These are phyloP conservation scores for Caenorhabditis imperialis DNA, from an alignment of 2,888 invertebrate genomes.

Conservation along the genomic window DNA sequence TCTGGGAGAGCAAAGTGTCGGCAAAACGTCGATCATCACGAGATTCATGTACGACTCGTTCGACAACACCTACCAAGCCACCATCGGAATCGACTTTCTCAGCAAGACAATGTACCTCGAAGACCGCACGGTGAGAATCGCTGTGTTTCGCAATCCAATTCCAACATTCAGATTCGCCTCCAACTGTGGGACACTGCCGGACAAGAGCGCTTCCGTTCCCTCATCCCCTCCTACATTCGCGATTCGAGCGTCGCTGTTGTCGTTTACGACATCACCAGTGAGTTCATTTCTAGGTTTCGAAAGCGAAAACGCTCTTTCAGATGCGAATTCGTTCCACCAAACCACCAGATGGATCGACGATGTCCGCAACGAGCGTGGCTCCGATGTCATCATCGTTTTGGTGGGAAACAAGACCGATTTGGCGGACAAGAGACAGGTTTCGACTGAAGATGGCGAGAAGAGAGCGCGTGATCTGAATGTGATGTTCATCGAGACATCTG, in stretches of 20 bases:
- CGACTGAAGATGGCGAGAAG: constrained; percentile 96
- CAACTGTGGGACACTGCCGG: constrained; percentile 97
- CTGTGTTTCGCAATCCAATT: too few relatives aligned
- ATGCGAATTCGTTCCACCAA: constrained; percentile 98
- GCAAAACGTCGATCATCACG: constrained; percentile 98
- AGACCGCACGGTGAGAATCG: constrained; percentile 88
- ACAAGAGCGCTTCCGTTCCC: constrained; percentile 93
- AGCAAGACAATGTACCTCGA: constrained; percentile 99
- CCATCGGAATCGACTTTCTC: constrained; percentile 99
- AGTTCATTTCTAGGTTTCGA: constrained; percentile 79
- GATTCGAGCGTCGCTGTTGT: constrained; percentile 99
- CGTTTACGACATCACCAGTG: constrained; percentile 98
- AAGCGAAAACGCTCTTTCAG: constrained; percentile 80
- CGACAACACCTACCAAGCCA: constrained; percentile 99
- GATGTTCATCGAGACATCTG: constrained; percentile 99
- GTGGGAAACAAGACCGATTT: constrained; percentile 99
- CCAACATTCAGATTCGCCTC: constrained; percentile 85
- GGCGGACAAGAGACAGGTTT: constrained; percentile 92
- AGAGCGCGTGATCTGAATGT: constrained; percentile 99
- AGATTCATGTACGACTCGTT: constrained; percentile 99
- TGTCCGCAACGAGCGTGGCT: constrained; percentile 97
- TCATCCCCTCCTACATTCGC: constrained; percentile 97
- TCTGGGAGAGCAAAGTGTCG: constrained; percentile 97
- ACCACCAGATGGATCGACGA: constrained; percentile 99
- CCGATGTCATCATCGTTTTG: constrained; percentile 99